These are phyloP conservation scores for Arrhopalites spinosus DNA, from an alignment of 2,888 invertebrate genomes.

Conservation along the genomic window DNA sequence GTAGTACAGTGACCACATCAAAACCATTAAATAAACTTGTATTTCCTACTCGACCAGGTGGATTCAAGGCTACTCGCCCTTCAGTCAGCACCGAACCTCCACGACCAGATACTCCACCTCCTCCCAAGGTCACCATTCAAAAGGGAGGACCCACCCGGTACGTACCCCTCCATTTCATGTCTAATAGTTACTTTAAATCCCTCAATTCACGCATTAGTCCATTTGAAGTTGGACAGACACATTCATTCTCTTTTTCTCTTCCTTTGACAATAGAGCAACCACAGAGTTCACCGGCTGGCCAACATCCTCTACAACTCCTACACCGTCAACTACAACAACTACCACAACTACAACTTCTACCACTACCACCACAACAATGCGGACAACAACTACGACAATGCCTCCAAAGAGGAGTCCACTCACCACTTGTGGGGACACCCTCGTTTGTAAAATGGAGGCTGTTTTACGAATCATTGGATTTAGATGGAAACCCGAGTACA, in stretches of 20 bases:
- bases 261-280: slow-evolving; percentile 69
- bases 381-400: slow-evolving; percentile 73
- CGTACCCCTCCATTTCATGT: slow-evolving; percentile 17
- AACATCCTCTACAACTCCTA: slow-evolving; percentile 71
- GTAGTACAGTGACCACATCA: background rate
- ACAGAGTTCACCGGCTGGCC: slow-evolving; percentile 93
- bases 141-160: slow-evolving; percentile 85
- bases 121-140: slow-evolving; percentile 71
- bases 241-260: too few relatives aligned
- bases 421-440: slow-evolving; percentile 45
- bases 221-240: too few relatives aligned
- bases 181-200: too few relatives aligned
- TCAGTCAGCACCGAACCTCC: slow-evolving; percentile 66
- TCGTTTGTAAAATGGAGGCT: slow-evolving; percentile 81
- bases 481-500: slow-evolving; percentile 83
- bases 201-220: too few relatives aligned
- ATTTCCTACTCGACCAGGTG: slow-evolving; percentile 78
- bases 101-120: slow-evolving; percentile 61
- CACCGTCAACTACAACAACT: slow-evolving; percentile 67
- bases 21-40: slow-evolving; percentile 68
- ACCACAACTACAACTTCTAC: slow-evolving; percentile 63
- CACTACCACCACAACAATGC: slow-evolving; percentile 69
- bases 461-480: slow-evolving; percentile 83
- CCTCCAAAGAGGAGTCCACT: slow-evolving; percentile 65
- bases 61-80: slow-evolving; percentile 67